Conservation (phyloP, 2,113 vertebrate species). For the Bos javanicus region DNA sequence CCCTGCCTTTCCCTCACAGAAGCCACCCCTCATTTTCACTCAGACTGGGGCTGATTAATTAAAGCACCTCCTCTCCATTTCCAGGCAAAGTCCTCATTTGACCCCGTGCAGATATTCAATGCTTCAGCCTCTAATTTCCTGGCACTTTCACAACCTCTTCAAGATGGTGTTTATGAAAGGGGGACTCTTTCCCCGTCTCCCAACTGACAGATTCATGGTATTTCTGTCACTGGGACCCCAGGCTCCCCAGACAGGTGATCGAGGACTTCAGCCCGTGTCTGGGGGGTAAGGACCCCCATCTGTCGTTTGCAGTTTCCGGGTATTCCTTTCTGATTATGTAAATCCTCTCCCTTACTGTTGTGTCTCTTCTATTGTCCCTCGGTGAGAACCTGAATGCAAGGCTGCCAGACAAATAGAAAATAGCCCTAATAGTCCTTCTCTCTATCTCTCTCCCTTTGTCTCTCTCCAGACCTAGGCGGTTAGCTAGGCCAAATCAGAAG, state of each 20-base stretch:
- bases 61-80: not conserved
- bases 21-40: not conserved
- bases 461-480: not conserved
- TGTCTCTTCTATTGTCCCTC: not conserved
- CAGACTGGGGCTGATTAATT: not conserved
- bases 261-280: not conserved
- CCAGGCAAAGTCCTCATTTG: slow-evolving; percentile 18
- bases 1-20: not conserved
- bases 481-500: slow-evolving; percentile 6
- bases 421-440: not conserved
- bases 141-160: not conserved
- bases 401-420: not conserved
- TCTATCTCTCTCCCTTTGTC: not conserved
- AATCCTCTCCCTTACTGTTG: not conserved
- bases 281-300: not conserved
- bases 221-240: not conserved
- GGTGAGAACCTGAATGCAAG: not conserved
- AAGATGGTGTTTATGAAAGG: not conserved
- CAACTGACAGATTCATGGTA: not conserved
- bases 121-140: not conserved
- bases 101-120: accelerated
- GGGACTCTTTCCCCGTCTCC: not conserved
- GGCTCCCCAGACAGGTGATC: not conserved
- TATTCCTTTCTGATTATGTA: not conserved
- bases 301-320: not conserved